Evolutionary conservation across 2,888 invertebrate genomes (phyloP).

Genomic region (Acheta domesticus): DNA sequence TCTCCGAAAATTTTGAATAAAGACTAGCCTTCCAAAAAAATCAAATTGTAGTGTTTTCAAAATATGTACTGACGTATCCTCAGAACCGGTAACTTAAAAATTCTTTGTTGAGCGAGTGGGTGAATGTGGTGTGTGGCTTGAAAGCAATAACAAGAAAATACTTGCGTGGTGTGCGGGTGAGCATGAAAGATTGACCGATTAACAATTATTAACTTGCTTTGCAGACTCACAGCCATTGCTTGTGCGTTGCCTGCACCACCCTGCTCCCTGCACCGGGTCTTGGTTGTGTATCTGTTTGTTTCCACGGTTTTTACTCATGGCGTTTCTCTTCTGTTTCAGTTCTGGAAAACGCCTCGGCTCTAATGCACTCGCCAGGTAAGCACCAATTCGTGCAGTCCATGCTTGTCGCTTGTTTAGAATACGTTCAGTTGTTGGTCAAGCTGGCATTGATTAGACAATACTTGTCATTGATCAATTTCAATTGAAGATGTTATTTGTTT

Average conservation of each 20-base stretch:
- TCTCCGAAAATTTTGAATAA: no score
- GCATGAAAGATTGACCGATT: neutral
- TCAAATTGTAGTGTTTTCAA: no score
- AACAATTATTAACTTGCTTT: constrained; percentile 19
- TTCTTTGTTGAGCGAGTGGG: neutral
- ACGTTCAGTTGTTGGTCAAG: no score
- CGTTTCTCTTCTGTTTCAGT: constrained; percentile 55
- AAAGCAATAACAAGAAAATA: no score
- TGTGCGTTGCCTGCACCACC: neutral
- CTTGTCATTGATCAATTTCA: no score
- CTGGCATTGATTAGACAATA: no score
- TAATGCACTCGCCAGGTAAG: constrained; percentile 83
- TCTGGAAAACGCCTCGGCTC: constrained; percentile 78
- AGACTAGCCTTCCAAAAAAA: no score
- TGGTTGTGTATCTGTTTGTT: constrained; percentile 26
- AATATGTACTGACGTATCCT: no score
- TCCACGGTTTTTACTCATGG: constrained; percentile 22
- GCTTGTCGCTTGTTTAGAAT: no score
- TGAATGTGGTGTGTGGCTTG: neutral
- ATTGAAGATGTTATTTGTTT: no score
- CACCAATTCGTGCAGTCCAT: neutral
- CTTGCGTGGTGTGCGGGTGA: neutral
- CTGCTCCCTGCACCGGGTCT: neutral
- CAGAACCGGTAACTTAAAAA: no score
- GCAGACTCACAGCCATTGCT: constrained; percentile 11